A percentile compares a stretch with the other conserved stretches of the same genome.
Evolutionary conservation across 2,797 vertebrate genomes (phyloP).

Genomic region (Pipistrellus pygmaeus): DNA sequence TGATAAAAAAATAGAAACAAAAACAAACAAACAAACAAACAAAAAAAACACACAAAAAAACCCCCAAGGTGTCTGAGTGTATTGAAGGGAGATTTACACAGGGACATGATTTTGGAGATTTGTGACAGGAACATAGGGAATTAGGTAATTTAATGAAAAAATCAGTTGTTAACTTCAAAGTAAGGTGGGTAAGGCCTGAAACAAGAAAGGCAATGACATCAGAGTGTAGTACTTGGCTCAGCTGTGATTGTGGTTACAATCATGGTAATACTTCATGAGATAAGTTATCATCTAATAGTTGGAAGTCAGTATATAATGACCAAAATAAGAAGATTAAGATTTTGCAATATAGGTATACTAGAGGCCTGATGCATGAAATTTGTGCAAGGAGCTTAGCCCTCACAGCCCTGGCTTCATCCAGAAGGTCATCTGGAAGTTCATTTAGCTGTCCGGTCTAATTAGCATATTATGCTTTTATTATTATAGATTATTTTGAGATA

Average conservation of each 20-base stretch:
- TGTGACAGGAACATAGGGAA: background rate
- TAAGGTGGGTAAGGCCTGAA: background rate
- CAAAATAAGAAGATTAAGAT: background rate
- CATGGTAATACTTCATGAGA: background rate
- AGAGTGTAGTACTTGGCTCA: background rate
- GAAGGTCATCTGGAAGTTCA: too few relatives aligned
- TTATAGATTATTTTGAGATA: background rate
- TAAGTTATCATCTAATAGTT: background rate
- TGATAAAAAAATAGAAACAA: too few relatives aligned
- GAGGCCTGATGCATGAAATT: too few relatives aligned
- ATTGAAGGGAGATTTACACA: background rate
- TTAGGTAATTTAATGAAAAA: background rate
- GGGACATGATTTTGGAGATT: background rate
- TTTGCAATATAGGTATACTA: background rate
- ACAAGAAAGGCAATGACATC: background rate
- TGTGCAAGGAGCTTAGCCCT: too few relatives aligned
- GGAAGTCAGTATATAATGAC: background rate
- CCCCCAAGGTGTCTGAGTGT: background rate
- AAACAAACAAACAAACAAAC: too few relatives aligned
- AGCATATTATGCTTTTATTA: too few relatives aligned
- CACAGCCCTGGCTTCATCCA: too few relatives aligned
- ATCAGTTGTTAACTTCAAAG: background rate
- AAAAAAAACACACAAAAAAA: too few relatives aligned
- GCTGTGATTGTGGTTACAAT: background rate
- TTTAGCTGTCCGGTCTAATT: too few relatives aligned